Base-by-base conservation (phyloP, 2,797 vertebrate genomes). In the Echiichthys vipera region DNA sequence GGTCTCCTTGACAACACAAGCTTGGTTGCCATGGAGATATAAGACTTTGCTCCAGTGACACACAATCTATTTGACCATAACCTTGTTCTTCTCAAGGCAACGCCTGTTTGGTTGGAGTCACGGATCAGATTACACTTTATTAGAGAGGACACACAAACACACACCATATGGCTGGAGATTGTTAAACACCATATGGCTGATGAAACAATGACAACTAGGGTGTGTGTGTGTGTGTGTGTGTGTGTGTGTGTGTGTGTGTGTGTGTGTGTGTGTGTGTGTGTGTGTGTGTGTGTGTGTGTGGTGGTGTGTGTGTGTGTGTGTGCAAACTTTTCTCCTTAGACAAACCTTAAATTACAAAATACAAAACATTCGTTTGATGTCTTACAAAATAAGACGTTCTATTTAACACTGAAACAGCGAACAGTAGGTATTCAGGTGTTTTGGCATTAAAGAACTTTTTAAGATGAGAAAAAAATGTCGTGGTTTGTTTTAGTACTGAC, bases 121-220 rank as follows among this genome's bases (percentile, higher is more conserved):
- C 49, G 20, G 63, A 72, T 78, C 69, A 63, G 12, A 57, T 78
- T 68, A 64, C 69, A 57, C 10, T 22, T 59, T 27, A 57, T 25
- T 65, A 50, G 42, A 29, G 4, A 34, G 20, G 15, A 68, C 65
- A 49, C 49, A 34, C 71, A 67, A 27, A 8, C 14, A 54, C 49
- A 40, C 39, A 45, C 13, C n/a, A n/a, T 25, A n/a, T 51, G 56
- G 43, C 46, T 25, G 45, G 32, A 39, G 42, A 50, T 5, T 13
- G 22, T 37, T 29, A n/a, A 36, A 74, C 5, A 37, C 37, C 20
- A 18, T 12, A 34, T 11, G 17, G 13, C 40, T 20, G 53, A 29
- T 72, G 18, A 68, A 68, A 12, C 22, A 32, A 32, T 42, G 24
- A 6, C 66, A 25, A 30, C 17, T 3, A n/a, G 32, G n/a, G 20